Conservation (phyloP, 64 coral and sea anemone species). For the Pachyseris speciosa region DNA sequence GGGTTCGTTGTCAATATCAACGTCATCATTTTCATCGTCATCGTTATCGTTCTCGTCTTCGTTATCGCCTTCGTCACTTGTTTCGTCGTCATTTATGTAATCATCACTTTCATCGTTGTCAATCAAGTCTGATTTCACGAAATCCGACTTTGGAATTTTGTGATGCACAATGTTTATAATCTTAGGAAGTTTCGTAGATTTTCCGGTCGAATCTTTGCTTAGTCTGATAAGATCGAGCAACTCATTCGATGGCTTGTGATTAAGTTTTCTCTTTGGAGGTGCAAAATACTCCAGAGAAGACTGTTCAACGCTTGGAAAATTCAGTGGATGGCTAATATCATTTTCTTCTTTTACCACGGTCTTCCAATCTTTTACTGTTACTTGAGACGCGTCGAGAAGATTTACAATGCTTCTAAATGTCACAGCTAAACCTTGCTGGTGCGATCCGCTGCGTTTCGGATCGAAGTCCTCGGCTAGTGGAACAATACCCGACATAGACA, state of each 20-base stretch:
- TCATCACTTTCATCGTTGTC: neutral
- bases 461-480: neutral
- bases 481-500: conserved; percentile 15
- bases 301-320: neutral
- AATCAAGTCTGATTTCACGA: neutral
- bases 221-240: neutral
- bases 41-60: neutral
- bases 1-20: neutral
- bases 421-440: neutral
- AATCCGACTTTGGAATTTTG: neutral
- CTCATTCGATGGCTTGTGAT: neutral
- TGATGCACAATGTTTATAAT: neutral
- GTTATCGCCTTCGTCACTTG: neutral
- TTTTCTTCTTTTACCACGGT: neutral
- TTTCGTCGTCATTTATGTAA: neutral
- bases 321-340: neutral
- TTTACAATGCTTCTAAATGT: conserved; percentile 42
- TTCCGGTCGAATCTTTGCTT: neutral
- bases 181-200: conserved; percentile 22
- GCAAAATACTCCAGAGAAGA: conserved; percentile 15
- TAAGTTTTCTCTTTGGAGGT: neutral
- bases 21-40: neutral
- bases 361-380: neutral
- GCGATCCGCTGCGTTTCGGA: neutral
- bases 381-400: neutral